Conservation (phyloP, 2,888 invertebrate genomes). For the Orchesellides sinensis region DNA sequence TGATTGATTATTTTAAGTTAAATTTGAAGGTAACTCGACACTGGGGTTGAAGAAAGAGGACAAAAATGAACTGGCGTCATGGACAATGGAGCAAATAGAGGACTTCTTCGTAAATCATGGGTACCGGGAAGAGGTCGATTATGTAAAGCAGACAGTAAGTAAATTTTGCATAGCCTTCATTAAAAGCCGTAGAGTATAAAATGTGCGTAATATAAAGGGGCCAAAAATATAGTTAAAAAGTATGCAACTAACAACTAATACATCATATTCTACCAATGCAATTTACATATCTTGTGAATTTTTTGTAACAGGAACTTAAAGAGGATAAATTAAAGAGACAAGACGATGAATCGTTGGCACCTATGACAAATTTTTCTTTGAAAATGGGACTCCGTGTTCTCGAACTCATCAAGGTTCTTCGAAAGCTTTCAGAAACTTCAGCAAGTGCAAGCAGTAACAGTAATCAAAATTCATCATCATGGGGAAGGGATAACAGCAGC, state of each 20-base stretch:
- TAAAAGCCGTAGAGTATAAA: no score
- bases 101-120: slow-evolving; percentile 28
- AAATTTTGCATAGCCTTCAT: not conserved
- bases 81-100: slow-evolving; percentile 37
- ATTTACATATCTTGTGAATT: not conserved
- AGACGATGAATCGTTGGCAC: not conserved
- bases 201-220: not conserved
- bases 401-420: slow-evolving; percentile 22
- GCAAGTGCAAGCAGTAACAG: not conserved
- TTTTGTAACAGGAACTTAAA: slow-evolving; percentile 9
- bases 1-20: no score
- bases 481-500: not conserved
- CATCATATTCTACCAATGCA: not conserved
- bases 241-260: no score
- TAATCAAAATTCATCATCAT: not conserved
- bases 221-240: not conserved
- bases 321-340: slow-evolving; percentile 7
- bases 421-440: not conserved
- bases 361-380: slow-evolving; percentile 11
- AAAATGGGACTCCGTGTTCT: slow-evolving; percentile 37
- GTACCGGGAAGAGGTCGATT: slow-evolving; percentile 39
- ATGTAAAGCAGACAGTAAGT: slow-evolving; percentile 33
- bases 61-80: not conserved
- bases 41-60: no score
- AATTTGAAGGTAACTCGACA: no score